These are phyloP conservation scores for Ceraclea dissimilis DNA, from an alignment of 2,888 invertebrate genomes.

Conservation along the genomic window DNA sequence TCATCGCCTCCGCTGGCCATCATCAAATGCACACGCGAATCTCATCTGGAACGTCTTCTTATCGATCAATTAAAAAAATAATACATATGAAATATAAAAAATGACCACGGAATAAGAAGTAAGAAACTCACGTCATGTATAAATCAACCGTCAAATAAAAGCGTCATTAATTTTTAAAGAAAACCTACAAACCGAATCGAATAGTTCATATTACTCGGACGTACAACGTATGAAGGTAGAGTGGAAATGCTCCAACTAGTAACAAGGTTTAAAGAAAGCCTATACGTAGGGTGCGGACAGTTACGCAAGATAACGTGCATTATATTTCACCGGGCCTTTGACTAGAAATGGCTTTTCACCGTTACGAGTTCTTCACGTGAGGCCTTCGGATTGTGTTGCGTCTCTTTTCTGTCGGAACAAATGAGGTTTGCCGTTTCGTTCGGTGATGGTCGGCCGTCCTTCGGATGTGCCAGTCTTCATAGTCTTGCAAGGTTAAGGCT, in stretches of 20 bases:
- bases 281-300: background rate
- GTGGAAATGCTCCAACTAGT: background rate
- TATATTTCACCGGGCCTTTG: background rate
- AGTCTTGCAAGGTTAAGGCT: conserved; percentile 24
- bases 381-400: conserved; percentile 12
- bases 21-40: conserved; percentile 8
- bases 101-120: conserved; percentile 1
- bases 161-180: background rate
- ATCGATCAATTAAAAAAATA: background rate
- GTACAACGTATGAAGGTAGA: background rate
- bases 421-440: conserved; percentile 6
- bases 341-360: conserved; percentile 1
- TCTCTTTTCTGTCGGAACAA: background rate
- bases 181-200: background rate
- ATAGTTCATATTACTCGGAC: background rate
- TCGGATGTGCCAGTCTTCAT: conserved; percentile 18
- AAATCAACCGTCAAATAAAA: background rate
- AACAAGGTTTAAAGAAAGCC: background rate
- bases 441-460: conserved; percentile 11
- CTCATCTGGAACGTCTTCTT: background rate
- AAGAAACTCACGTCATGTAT: background rate
- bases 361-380: background rate
- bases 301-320: background rate
- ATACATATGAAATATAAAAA: background rate
- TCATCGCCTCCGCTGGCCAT: conserved; percentile 6